Base-by-base conservation (phyloP, 2,113 vertebrate genomes). In the Phoxinus phoxinus region DNA sequence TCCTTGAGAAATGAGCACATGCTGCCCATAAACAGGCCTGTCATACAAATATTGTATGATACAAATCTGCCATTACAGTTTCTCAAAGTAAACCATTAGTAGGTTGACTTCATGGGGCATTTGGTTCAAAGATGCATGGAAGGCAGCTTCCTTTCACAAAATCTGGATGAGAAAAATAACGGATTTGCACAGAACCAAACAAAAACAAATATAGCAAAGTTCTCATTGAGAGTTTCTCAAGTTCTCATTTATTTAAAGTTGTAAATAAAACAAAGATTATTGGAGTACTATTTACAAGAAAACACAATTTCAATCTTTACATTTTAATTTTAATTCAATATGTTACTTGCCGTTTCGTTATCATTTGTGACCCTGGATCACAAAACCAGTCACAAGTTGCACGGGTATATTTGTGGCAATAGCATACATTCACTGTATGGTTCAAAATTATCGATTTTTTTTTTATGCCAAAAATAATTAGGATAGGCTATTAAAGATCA, bases 1-100 rank as follows among this genome's bases (percentile, higher is more conserved):
- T 84, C 84, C 84, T 86, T 84, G 75, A 84, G 74, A 71, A 37
- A 81, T 6, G 17, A 69, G 58, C 58, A 30, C 32, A 61, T n/a
- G 37, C 46, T 84, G 81, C 56, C 61, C 30, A 1, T 15, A 59
- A 71, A 74, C 61, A 69, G 30, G 17, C 53, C 69, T 51, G 12
- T 19, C 67, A 27, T 3, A 3, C 44, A 74, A 75, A 75, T 27
- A 76, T 46, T 73, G 48, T 51, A 15, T 51, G 48, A 51, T 6
- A 51, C 48, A 51, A 2, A 51, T 85, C 32, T 67, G 74, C 53
- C 30, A 27, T 58, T 17, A 23, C n/a, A 44, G 44, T 56, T n/a
- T 65, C 48, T 81, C 78, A 6, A 6, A 23, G n/a, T 46, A 73
- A 73, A 46, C 71, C n/a, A 25, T 46, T 74, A 12, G 11, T 63